Conservation (phyloP, 2,888 invertebrate genomes). For the Lasioglossum calceatum region DNA sequence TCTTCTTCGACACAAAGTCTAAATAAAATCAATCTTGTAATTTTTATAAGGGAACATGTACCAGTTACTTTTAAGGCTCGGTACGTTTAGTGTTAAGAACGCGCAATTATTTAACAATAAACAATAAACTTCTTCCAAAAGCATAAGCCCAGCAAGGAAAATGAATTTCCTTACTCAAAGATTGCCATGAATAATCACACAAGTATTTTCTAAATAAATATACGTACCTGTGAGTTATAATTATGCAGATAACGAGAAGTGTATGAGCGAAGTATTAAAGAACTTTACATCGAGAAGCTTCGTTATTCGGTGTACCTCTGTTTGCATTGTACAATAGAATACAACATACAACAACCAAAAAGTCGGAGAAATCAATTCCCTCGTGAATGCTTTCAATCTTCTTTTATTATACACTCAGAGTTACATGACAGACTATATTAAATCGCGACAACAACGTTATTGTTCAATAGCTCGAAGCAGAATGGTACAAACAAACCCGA, state of each 20-base stretch:
- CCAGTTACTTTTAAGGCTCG: too few relatives aligned
- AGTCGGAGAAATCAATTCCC: slow-evolving; percentile 38
- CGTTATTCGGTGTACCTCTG: neutral
- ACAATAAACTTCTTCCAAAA: neutral
- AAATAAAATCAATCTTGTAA: too few relatives aligned
- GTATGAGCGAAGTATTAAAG: neutral
- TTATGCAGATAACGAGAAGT: neutral
- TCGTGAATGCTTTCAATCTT: slow-evolving; percentile 39
- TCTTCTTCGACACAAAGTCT: neutral
- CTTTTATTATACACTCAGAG: slow-evolving; percentile 54
- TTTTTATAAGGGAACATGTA: too few relatives aligned
- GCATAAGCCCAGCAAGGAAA: neutral
- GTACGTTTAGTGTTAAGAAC: too few relatives aligned
- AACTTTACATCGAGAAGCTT: slow-evolving; percentile 1
- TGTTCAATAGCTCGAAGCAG: slow-evolving; percentile 40
- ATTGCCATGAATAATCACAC: neutral
- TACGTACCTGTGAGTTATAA: slow-evolving; percentile 5
- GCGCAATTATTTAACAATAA: neutral
- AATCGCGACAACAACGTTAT: slow-evolving; percentile 40
- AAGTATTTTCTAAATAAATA: neutral
- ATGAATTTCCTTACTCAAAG: neutral
- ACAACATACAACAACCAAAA: slow-evolving; percentile 7
- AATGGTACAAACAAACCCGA: slow-evolving; percentile 26
- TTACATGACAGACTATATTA: slow-evolving; percentile 54
- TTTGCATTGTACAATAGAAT: neutral